Evolutionary conservation across 2,113 vertebrate genomes (phyloP).

Genomic region (Leptodactylus fuscus): DNA sequence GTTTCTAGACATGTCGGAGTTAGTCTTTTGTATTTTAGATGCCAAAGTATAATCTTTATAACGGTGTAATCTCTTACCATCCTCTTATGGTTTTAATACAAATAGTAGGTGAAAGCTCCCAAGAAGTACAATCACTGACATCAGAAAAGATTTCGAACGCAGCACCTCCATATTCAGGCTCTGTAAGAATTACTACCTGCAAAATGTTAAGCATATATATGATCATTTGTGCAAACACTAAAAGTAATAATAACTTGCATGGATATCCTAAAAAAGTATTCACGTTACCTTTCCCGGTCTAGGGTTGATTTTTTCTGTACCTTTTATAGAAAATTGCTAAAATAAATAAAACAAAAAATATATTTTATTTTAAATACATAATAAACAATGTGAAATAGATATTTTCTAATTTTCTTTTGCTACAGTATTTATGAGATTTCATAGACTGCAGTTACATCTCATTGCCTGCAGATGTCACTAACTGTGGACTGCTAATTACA

Average conservation of each 20-base stretch:
- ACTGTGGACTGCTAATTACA: neutral
- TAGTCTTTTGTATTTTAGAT: no score
- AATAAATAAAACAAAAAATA: constrained; percentile 21
- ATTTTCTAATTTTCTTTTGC: neutral
- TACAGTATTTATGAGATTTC: neutral
- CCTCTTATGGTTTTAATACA: constrained; percentile 88
- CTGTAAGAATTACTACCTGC: constrained; percentile 85
- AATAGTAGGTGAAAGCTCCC: constrained; percentile 84
- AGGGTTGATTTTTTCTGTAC: constrained; percentile 81
- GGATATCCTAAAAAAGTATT: neutral
- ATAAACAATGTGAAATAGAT: neutral
- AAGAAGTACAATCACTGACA: constrained; percentile 80
- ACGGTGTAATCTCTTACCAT: constrained; percentile 78
- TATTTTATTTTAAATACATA: neutral
- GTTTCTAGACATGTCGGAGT: no score
- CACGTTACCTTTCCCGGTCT: constrained; percentile 89
- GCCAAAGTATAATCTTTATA: no score
- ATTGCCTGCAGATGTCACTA: neutral
- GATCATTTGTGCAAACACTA: neutral
- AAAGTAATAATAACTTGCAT: neutral
- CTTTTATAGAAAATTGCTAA: constrained; percentile 71
- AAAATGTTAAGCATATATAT: constrained; percentile 19
- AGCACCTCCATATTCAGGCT: constrained; percentile 73
- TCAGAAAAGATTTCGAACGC: constrained; percentile 81
- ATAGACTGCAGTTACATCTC: neutral